Conservation (phyloP, 2,113 vertebrate genomes). For the Balaeniceps rex region DNA sequence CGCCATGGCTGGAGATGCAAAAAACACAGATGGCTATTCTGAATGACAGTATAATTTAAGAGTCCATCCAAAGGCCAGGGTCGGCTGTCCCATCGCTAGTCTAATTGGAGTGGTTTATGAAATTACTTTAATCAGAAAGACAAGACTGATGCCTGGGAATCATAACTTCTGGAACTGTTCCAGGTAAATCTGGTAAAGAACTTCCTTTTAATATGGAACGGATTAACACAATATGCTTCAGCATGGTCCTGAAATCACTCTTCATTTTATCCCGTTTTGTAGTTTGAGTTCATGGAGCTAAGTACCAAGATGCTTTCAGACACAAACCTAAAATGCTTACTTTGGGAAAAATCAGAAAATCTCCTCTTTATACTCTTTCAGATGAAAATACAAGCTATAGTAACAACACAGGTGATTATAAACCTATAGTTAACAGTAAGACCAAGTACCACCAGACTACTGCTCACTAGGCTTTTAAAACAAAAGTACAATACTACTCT, state of each 20-base stretch:
- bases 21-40: not conserved
- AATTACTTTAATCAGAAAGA: constrained; percentile 23
- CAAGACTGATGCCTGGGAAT: not conserved
- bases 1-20: not conserved
- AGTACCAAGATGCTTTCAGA: not conserved
- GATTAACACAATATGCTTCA: not conserved
- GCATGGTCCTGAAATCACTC: not conserved
- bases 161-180: not conserved
- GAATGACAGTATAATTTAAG: not conserved
- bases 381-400: not conserved
- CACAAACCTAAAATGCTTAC: not conserved
- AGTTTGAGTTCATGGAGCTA: not conserved
- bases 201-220: not conserved
- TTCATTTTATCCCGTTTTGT: not conserved
- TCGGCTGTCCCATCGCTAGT: not conserved
- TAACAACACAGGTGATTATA: not conserved
- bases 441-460: not conserved
- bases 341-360: not conserved
- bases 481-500: not conserved
- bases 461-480: not conserved
- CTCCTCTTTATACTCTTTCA: not conserved
- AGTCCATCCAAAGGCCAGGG: not conserved
- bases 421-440: not conserved
- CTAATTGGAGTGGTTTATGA: not conserved
- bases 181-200: constrained; percentile 25